A percentile compares a stretch with the other conserved stretches of the same genome.
These are phyloP conservation scores for Drosophila barbarae DNA, from an alignment of 2,888 invertebrate genomes.

Conservation along the genomic window DNA sequence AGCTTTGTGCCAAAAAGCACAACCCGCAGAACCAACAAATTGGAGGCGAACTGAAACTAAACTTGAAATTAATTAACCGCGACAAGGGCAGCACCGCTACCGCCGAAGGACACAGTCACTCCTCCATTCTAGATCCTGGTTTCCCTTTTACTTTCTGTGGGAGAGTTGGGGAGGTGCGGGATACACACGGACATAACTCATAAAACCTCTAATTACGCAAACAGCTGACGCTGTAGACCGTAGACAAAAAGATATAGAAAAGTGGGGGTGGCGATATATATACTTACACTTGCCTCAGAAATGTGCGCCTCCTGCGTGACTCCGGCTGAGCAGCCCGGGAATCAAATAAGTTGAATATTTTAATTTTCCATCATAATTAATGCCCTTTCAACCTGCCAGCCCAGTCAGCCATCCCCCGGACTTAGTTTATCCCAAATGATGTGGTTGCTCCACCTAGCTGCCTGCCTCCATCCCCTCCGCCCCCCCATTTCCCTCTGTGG, in stretches of 20 bases:
- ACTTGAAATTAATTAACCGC: slow-evolving; percentile 70
- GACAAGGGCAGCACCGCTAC: slow-evolving; percentile 45
- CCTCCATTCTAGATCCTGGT: slow-evolving; percentile 11
- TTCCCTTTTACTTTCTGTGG: slow-evolving; percentile 2
- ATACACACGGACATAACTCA: slow-evolving; percentile 54
- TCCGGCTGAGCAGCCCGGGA: slow-evolving; percentile 18
- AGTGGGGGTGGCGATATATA: neutral
- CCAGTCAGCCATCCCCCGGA: slow-evolving; percentile 2
- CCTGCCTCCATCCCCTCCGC: neutral
- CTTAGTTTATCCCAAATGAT: slow-evolving; percentile 36
- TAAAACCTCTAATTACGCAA: slow-evolving; percentile 67
- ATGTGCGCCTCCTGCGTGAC: slow-evolving; percentile 6
- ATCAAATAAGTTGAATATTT: slow-evolving; percentile 41
- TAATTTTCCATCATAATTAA: slow-evolving; percentile 43
- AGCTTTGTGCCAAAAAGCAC: slow-evolving; percentile 37
- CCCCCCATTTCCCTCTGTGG: slow-evolving; percentile 17
- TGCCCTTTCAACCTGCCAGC: slow-evolving; percentile 34
- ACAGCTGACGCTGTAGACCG: slow-evolving; percentile 60
- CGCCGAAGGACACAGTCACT: slow-evolving; percentile 2
- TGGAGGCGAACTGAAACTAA: slow-evolving; percentile 53
- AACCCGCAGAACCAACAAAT: slow-evolving; percentile 15
- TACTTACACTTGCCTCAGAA: slow-evolving; percentile 1
- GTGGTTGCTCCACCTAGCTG: slow-evolving; percentile 20
- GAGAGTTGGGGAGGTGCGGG: neutral
- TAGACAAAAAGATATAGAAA: slow-evolving; percentile 39